Evolutionary conservation across 2,113 vertebrate genomes (phyloP), one percentile per base, ranked within the genome.

Genomic region (Seriola rivoliana): DNA sequence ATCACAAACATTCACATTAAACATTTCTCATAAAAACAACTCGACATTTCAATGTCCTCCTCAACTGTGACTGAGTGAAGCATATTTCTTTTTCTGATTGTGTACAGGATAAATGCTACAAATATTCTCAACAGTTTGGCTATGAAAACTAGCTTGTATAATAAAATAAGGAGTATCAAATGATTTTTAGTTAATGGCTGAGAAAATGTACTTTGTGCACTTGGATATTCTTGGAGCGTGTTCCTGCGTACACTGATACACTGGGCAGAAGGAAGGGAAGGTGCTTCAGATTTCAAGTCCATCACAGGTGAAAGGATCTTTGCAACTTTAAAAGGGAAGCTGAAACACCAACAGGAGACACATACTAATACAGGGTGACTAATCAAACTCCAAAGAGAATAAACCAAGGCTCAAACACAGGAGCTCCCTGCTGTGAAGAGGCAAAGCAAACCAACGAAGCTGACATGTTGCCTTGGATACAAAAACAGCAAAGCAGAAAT

Each of bases 361-460:
- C 1, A 2, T 42, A 32, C 16, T 67, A 66, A 54, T 55, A n/a
- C 59, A 74, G 50, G 23, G 48, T 50, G 46, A 74, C 19, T 10
- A 72, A 63, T 69, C 32, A 66, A 38, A 78, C 25, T 67, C 36
- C 59, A 65, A 52, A 60, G 42, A 71, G 44, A 76, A 38, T 46
- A 65, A 55, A 25, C 34, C 36, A 21, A 16, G 46, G 60, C 71
- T 85, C 75, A 72, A 74, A 65, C 48, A 68, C 38, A 38, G 50
- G 34, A 71, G 66, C n/a, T 44, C 38, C 57, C 71, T 54, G 83
- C 80, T 74, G 83, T 77, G 67, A 77, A 40, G 36, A 77, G 58
- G 50, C 58, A 76, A 55, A 42, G 46, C 54, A 46, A 80, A 62
- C 52, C 29, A 75, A 70, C 34, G 25, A 62, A 78, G 34, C 36